phyloP scores from a whole-genome alignment of 2,113 vertebrate genomes.

The Taurulus bubalis region DNA sequence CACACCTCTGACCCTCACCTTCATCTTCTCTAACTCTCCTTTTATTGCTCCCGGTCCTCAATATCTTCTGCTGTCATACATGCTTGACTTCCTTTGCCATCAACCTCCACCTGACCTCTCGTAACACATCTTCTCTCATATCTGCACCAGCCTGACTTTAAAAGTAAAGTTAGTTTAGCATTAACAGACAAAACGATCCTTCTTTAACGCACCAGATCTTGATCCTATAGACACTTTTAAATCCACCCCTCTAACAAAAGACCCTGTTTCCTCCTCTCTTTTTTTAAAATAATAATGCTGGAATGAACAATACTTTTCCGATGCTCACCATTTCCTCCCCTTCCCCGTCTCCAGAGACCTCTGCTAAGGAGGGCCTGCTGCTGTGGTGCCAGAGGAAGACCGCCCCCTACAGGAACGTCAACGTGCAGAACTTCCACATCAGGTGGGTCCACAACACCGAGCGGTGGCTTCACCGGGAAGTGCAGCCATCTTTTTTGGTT shows the following conservation, averaged over 20 bases:
- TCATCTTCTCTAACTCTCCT: constrained; percentile 35
- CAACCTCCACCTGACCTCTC: not conserved
- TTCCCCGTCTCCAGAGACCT: constrained; percentile 90
- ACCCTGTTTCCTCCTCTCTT: not conserved
- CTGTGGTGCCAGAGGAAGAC: constrained; percentile 96
- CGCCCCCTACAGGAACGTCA: constrained; percentile 93
- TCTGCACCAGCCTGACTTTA: not conserved
- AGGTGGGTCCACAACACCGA: constrained; percentile 80
- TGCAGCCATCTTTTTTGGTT: constrained; percentile 10
- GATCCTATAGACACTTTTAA: not conserved
- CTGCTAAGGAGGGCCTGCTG: constrained; percentile 93
- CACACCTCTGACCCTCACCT: not conserved
- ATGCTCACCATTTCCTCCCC: no score
- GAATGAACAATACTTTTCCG: no score
- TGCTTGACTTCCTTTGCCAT: not conserved
- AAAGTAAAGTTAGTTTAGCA: not conserved
- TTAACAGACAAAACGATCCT: not conserved
- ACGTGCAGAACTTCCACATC: constrained; percentile 97
- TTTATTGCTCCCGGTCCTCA: constrained; percentile 44
- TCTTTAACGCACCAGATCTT: not conserved
- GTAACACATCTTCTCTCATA: constrained; percentile 3
- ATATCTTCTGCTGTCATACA: constrained; percentile 23
- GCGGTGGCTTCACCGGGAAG: constrained; percentile 19
- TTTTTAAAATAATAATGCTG: no score
- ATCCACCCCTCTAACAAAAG: not conserved